A percentile compares a stretch with the other conserved stretches of the same genome.
phyloP scores from a whole-genome alignment of 2,113 vertebrate species.

The Oryzias celebensis region DNA sequence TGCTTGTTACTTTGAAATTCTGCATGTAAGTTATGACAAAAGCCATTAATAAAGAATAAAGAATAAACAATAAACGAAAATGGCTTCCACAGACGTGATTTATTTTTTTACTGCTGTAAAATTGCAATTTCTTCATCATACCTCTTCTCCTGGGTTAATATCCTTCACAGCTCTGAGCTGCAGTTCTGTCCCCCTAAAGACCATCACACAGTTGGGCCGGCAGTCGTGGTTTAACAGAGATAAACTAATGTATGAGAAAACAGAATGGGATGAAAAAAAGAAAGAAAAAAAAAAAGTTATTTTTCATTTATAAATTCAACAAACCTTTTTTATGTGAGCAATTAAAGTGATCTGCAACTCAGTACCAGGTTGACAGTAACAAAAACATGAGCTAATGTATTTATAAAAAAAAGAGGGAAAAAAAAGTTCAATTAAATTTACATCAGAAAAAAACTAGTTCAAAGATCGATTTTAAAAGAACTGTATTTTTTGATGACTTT shows the following conservation, averaged over 20 bases:
- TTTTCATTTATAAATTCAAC: no score
- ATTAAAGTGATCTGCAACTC: no score
- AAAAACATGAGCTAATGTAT: no score
- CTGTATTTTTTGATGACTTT: no score
- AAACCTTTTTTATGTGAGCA: no score
- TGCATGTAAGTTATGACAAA: background rate
- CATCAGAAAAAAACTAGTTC: no score
- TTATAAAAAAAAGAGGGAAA: no score
- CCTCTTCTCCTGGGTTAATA: slow-evolving; percentile 87
- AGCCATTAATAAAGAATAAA: background rate
- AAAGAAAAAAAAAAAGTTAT: slow-evolving; percentile 3
- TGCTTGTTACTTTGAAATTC: slow-evolving; percentile 1
- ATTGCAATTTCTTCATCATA: slow-evolving; percentile 58
- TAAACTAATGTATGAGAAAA: slow-evolving; percentile 75
- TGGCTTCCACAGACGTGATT: no score
- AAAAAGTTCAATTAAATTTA: no score
- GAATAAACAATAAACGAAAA: no score
- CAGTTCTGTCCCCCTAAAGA: slow-evolving; percentile 87
- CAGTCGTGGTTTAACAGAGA: slow-evolving; percentile 97
- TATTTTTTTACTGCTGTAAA: slow-evolving; percentile 5
- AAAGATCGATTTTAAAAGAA: no score
- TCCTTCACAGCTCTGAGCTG: slow-evolving; percentile 84
- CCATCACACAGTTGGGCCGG: slow-evolving; percentile 91
- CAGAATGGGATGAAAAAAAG: background rate
- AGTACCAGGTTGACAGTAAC: no score